A percentile compares a stretch with the other conserved stretches of the same genome.
Conservation (phyloP, 2,888 invertebrate species). For the Emmelina monodactyla region DNA sequence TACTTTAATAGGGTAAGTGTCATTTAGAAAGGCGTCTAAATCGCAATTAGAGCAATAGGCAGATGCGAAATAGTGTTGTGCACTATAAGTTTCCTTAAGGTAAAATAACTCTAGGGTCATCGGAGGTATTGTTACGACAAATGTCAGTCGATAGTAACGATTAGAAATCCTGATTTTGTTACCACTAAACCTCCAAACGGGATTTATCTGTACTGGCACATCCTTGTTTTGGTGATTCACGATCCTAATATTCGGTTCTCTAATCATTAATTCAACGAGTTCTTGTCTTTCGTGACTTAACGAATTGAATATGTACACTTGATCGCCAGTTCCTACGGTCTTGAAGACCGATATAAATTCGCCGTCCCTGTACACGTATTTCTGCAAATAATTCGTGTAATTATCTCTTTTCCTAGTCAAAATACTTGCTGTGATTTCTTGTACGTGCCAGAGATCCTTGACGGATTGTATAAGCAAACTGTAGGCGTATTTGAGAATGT, state of each 20-base stretch:
- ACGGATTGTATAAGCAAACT: constrained; percentile 54
- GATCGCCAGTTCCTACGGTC: constrained; percentile 64
- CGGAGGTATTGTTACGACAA: constrained; percentile 79
- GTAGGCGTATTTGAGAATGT: constrained; percentile 87
- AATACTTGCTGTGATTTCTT: constrained; percentile 38
- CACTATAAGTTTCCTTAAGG: constrained; percentile 43
- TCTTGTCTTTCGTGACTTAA: constrained; percentile 81
- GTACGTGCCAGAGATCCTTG: constrained; percentile 48
- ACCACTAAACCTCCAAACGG: constrained; percentile 39
- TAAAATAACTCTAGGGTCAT: constrained; percentile 76
- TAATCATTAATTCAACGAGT: constrained; percentile 74
- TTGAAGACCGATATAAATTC: constrained; percentile 42
- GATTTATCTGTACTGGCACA: constrained; percentile 42
- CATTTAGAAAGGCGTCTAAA: constrained; percentile 24
- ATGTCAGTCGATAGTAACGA: constrained; percentile 69
- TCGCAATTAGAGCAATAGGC: constrained; percentile 37
- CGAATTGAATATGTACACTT: constrained; percentile 84
- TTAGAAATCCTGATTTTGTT: constrained; percentile 35
- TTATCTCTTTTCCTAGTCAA: constrained; percentile 79
- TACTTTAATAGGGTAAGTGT: constrained; percentile 40
- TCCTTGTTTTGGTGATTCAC: constrained; percentile 71
- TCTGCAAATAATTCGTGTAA: constrained; percentile 65
- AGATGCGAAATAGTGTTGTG: constrained; percentile 33
- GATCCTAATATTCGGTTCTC: constrained; percentile 76
- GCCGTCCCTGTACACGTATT: constrained; percentile 45